These are phyloP conservation scores for Drosophila grimshawi DNA, from an alignment of 1,140 invertebrate genomes.

Conservation along the genomic window DNA sequence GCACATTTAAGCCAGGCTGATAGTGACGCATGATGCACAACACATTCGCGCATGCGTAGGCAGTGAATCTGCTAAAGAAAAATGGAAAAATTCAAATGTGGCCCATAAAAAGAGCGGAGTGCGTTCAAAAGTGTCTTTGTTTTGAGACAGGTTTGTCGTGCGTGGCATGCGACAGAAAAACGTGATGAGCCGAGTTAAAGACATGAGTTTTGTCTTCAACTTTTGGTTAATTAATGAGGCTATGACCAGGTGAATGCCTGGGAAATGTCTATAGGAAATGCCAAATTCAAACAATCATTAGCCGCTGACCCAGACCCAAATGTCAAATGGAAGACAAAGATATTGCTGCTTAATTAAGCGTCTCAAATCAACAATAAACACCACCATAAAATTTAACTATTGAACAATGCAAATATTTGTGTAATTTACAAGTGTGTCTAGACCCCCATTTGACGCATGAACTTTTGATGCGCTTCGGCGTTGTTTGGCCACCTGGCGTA, in stretches of 20 bases:
- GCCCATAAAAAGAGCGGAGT: too few relatives aligned
- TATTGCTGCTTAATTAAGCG: conserved; percentile 41
- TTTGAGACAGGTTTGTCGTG: conserved; percentile 37
- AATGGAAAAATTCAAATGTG: conserved; percentile 26
- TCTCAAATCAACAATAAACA: conserved; percentile 41
- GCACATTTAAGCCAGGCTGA: conserved; percentile 25
- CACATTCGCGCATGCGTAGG: conserved; percentile 60
- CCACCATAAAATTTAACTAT: conserved; percentile 15
- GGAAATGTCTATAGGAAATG: conserved; percentile 50
- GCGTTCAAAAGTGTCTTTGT: conserved; percentile 72
- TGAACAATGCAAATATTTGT: conserved; percentile 52
- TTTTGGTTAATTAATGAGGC: conserved; percentile 67
- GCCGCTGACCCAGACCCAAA: conserved; percentile 71
- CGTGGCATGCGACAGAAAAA: conserved; percentile 62
- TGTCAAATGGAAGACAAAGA: conserved; percentile 27
- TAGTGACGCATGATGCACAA: conserved; percentile 22
- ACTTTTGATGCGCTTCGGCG: conserved; percentile 15
- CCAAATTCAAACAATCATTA: conserved; percentile 55
- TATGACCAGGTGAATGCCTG: conserved; percentile 38
- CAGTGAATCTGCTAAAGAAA: conserved; percentile 23
- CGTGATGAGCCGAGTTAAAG: conserved; percentile 50
- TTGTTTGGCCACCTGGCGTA: conserved; percentile 51
- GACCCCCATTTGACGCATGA: conserved; percentile 48
- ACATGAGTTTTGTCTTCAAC: conserved; percentile 49
- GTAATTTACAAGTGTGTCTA: conserved; percentile 49